Evolutionary conservation across 2,113 vertebrate genomes (phyloP), one percentile per base, ranked within the genome.

Genomic region (Ammodytes marinus): DNA sequence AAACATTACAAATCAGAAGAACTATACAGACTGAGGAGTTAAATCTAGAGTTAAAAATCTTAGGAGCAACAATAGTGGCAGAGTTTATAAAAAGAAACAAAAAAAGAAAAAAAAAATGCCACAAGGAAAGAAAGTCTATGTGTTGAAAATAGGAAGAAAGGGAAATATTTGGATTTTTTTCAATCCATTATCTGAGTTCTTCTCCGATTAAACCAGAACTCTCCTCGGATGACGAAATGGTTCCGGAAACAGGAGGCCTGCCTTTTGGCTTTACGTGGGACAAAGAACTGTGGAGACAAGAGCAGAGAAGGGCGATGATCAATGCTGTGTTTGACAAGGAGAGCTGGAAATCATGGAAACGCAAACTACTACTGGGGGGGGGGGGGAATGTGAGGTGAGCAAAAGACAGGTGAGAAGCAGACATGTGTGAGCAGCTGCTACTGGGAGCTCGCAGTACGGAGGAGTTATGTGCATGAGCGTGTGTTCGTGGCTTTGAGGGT

Each of bases 201-300:
- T 75, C 79, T 27, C 35, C 17, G 65, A 78, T 76, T 42, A 27
- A 27, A 79, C 81, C 83, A 77, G 83, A 86, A 77, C 59, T 68
- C 8, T 74, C 63, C 54, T 59, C 37, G 50, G 80, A 69, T 58
- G 79, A 3, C 2, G 37, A 50, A 27, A 49, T 46, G 70, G 60
- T 73, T 88, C 88, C 65, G 74, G 90, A 85, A 68, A 72, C 54
- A 7, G 12, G 43, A 69, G 37, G 70, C 27, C 12, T 3, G 1
- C 70, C 59, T 59, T 27, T 49, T 39, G 47, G 54, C 53, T 80
- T 89, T 94, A 96, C 69, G 95, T 95, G 10, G 95, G 95, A 87
- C 95, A 96, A 39, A 96, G 90, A 70, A 96, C 95, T 96, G 94
- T n/a, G 83, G 83, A 88, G 75, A 90, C 42, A 86, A 86, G 68